Base-by-base conservation (phyloP, 2,888 invertebrate species). In the Tolmerus cingulatus region DNA sequence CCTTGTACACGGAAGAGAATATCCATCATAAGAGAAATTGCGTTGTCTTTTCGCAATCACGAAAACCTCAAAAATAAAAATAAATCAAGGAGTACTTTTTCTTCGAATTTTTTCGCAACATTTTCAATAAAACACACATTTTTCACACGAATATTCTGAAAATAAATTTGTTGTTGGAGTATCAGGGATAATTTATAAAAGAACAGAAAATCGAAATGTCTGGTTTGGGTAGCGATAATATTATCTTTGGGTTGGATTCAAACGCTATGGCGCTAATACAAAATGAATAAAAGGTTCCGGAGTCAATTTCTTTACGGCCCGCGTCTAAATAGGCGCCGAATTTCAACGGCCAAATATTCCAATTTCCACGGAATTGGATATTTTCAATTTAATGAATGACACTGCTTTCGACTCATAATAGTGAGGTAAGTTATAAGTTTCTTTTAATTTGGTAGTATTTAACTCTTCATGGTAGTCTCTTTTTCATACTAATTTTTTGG, bases 261-360 rank as follows among this genome's bases (percentile, higher is more conserved):
- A 23, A 78, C 51, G 78, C 77, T 78, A 74, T 78, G 84, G 84
- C 81, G 86, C 81, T 79, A 84, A 92, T 92, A 91, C 92, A 89
- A 89, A 88, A 92, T 92, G 91, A 91, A 91, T 91, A 91, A 91
- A 86, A 87, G 86, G 81, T 87, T 43, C 43, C 87, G 82, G 77
- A 87, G 87, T 51, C 66, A 88, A 76, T 78, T 76, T 79, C 76
- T 74, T 19, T 74, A 46, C 37, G 87, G 88, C 88, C 87, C 82
- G 88, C 89, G 88, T 88, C 86, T 86, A 79, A 86, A 86, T 74
- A 87, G 89, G 87, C 88, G 88, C 88, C 88, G 87, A 86, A 46
- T 87, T 76, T 51, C 46, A 86, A 76, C 87, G 87, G 87, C 87
- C 88, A 88, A 86, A 82, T 81, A 51, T 74, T 87, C 89, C 88